Evolutionary conservation across 2,888 invertebrate genomes (phyloP).

Genomic region (Drosophila borealis): DNA sequence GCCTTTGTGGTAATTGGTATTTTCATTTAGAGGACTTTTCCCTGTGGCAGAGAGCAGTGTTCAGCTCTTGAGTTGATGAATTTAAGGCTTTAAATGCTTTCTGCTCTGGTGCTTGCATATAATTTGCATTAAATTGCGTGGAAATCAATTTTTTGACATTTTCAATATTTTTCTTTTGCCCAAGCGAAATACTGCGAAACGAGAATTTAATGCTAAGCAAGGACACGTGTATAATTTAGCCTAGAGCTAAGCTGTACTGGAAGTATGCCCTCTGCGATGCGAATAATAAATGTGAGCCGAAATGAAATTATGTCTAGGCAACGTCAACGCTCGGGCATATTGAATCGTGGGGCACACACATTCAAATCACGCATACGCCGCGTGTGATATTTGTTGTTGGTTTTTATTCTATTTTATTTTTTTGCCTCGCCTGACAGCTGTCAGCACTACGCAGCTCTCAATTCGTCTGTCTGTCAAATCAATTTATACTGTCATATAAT

Average conservation of each 20-base stretch:
- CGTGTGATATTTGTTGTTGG: conserved; percentile 38
- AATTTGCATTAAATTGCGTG: conserved; percentile 29
- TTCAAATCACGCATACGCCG: conserved; percentile 74
- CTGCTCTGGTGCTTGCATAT: conserved; percentile 36
- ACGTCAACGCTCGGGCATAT: conserved; percentile 38
- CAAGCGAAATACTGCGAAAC: conserved; percentile 8
- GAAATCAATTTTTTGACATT: neutral
- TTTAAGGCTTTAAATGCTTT: conserved; percentile 27
- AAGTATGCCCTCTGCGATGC: conserved; percentile 20
- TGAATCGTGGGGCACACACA: conserved; percentile 28
- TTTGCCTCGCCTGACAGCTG: conserved; percentile 51
- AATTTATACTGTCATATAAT: conserved; percentile 48
- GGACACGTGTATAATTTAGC: conserved; percentile 28
- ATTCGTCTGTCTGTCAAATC: conserved; percentile 44
- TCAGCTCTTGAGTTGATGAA: conserved; percentile 34
- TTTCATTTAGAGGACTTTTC: conserved; percentile 54
- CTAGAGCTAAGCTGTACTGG: conserved; percentile 14
- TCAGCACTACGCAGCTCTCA: conserved; percentile 36
- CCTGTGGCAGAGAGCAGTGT: conserved; percentile 2
- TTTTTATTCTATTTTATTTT: neutral
- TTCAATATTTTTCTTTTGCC: neutral
- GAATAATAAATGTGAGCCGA: conserved; percentile 46
- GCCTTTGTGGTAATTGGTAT: conserved; percentile 38
- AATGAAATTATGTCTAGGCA: conserved; percentile 57
- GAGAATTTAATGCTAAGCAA: conserved; percentile 28